Evolutionary conservation across 2,888 invertebrate species (phyloP).

Genomic region (Latrodectus hesperus): DNA sequence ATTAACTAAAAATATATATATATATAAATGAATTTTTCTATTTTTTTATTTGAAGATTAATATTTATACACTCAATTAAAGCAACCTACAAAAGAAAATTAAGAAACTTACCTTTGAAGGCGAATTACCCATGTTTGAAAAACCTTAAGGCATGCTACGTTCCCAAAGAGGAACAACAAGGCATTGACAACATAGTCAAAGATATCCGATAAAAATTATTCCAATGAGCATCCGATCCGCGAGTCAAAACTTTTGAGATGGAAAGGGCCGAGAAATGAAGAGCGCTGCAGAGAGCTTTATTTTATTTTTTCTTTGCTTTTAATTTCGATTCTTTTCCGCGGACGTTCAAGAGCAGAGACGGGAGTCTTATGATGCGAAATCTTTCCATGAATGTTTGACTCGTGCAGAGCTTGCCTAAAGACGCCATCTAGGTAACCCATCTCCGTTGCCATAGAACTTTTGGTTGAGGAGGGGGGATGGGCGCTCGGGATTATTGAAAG

Average conservation of each 20-base stretch:
- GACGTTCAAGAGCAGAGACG: neutral
- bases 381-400: neutral
- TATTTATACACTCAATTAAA: too few relatives aligned
- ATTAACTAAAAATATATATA: too few relatives aligned
- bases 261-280: neutral
- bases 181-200: neutral
- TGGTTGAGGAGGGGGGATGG: neutral
- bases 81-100: neutral
- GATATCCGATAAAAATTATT: neutral
- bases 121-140: slow-evolving; percentile 57
- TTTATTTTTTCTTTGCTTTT: neutral
- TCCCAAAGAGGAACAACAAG: neutral
- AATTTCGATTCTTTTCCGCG: neutral
- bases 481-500: neutral
- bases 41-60: too few relatives aligned
- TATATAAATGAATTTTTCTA: too few relatives aligned
- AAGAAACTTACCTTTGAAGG: slow-evolving; percentile 55
- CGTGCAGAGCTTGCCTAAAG: neutral
- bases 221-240: neutral
- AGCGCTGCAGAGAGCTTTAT: neutral
- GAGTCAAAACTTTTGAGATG: neutral
- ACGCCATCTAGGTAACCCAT: neutral
- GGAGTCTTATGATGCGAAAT: slow-evolving; percentile 3
- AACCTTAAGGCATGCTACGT: slow-evolving; percentile 37
- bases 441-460: slow-evolving; percentile 1